These are phyloP conservation scores for human DNA, from an alignment of 2,113 vertebrate species.

Conservation along the genomic window DNA sequence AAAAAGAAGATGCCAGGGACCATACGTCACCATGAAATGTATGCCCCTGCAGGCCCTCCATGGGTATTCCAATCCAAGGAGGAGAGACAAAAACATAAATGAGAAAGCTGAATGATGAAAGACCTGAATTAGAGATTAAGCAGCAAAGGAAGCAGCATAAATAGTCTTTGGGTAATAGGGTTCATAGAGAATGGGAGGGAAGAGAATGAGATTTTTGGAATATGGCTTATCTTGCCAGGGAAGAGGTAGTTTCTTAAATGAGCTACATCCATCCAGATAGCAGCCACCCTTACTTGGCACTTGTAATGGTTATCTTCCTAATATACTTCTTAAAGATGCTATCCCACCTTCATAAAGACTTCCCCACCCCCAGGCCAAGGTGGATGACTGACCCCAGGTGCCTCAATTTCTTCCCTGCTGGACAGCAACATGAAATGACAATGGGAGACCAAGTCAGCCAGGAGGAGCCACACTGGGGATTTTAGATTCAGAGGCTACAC, in stretches of 20 bases:
- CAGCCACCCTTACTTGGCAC: background rate
- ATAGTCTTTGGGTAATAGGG: background rate
- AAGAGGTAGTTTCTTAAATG: conserved; percentile 37
- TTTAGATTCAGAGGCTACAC: background rate
- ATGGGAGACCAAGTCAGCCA: background rate
- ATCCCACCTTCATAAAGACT: background rate
- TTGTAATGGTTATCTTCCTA: background rate
- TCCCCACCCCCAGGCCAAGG: background rate
- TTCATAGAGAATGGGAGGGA: background rate
- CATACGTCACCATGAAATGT: background rate
- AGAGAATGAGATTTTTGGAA: conserved; percentile 18
- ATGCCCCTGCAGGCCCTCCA: background rate
- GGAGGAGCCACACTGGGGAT: background rate
- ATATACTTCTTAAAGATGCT: background rate
- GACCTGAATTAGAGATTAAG: conserved; percentile 51
- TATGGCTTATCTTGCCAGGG: background rate
- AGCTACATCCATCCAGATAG: background rate
- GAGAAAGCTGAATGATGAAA: background rate
- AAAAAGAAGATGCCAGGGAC: background rate
- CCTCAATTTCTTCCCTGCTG: background rate
- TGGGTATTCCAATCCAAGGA: conserved; percentile 24
- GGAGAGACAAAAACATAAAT: conserved; percentile 13
- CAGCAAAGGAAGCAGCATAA: conserved; percentile 53
- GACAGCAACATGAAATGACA: background rate
- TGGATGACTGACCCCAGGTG: background rate